Conservation (phyloP, 2,797 vertebrate genomes). For the Sphenopsis melanotis region DNA sequence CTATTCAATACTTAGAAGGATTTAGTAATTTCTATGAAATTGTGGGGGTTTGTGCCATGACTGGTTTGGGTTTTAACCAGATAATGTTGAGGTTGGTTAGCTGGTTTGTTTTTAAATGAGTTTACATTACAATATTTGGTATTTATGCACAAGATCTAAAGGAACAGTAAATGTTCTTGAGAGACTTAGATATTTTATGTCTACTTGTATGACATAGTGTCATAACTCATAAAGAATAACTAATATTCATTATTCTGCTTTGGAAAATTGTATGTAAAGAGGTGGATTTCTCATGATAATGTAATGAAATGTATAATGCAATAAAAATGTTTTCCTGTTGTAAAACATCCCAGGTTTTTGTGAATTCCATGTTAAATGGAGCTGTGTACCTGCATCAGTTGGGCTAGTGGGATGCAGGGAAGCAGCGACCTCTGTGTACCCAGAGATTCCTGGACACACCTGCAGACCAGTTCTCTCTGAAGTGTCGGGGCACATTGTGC, state of each 20-base stretch:
- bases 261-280: not conserved
- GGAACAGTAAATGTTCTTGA: constrained; percentile 17
- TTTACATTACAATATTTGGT: not conserved
- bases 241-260: not conserved
- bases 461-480: not conserved
- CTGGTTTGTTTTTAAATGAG: not conserved
- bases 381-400: fast-evolving
- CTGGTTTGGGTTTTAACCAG: not conserved
- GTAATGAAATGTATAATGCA: not conserved
- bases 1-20: not conserved
- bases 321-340: not conserved
- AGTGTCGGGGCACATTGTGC: no score
- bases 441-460: not conserved
- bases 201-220: constrained; percentile 49
- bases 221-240: not conserved
- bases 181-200: constrained; percentile 38
- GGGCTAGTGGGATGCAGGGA: not conserved
- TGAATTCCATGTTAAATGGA: not conserved
- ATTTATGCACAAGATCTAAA: constrained; percentile 3
- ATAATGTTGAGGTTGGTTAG: not conserved
- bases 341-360: not conserved
- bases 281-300: not conserved
- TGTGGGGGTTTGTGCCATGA: not conserved
- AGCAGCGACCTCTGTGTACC: not conserved
- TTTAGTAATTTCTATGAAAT: not conserved